A percentile compares a stretch with the other conserved stretches of the same genome.
These are phyloP conservation scores for Acanthiza pusilla DNA, from an alignment of 2,797 vertebrate genomes.

Conservation along the genomic window DNA sequence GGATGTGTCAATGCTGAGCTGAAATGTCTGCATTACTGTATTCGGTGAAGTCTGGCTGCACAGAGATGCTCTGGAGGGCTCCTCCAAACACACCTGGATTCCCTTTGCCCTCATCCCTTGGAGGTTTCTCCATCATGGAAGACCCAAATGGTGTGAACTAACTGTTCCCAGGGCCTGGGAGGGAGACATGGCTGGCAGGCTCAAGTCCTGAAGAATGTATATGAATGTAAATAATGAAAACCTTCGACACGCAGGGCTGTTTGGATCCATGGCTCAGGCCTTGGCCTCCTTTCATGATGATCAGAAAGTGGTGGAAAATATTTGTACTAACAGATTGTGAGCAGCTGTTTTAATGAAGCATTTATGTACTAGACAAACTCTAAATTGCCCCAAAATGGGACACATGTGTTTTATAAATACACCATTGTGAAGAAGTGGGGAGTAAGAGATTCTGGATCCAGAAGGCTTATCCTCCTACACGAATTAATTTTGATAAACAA, in stretches of 20 bases:
- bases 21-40: background rate
- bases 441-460: constrained; percentile 34
- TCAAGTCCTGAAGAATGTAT: background rate
- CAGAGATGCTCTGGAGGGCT: background rate
- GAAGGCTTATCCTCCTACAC: constrained; percentile 3
- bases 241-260: background rate
- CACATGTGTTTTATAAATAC: constrained; percentile 55
- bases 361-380: constrained; percentile 35
- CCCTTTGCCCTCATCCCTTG: background rate
- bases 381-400: constrained; percentile 47
- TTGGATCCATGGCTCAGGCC: background rate
- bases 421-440: background rate
- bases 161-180: background rate
- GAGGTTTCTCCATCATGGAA: background rate
- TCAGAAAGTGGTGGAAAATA: constrained; percentile 48
- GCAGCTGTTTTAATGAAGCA: constrained; percentile 61
- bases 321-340: constrained; percentile 47
- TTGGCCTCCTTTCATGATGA: background rate
- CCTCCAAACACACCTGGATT: background rate
- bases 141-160: background rate
- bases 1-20: accelerated
- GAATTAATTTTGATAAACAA: constrained; percentile 32
- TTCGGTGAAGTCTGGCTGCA: background rate
- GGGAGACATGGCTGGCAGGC: background rate
- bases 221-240: background rate